phyloP scores from a whole-genome alignment of 2,888 invertebrate species.

The Andricus curvator region DNA sequence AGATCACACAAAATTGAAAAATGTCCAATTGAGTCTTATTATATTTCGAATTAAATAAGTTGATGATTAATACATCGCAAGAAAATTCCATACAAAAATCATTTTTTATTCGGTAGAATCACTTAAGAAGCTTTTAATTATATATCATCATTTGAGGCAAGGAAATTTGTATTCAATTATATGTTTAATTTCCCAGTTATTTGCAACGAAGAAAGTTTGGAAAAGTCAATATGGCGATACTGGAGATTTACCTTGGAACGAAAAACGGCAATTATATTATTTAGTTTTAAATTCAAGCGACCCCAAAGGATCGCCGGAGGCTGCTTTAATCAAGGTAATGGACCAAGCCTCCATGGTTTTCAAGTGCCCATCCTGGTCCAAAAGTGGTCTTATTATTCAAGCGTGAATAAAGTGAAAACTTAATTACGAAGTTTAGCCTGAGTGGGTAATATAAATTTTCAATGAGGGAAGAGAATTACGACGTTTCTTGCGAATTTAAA shows the following conservation, averaged over 20 bases:
- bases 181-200: not conserved
- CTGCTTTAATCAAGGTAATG: slow-evolving; percentile 33
- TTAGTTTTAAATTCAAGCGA: not conserved
- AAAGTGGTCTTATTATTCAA: not conserved
- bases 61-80: no score
- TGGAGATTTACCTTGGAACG: not conserved
- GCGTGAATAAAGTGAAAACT: slow-evolving; percentile 30
- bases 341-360: slow-evolving; percentile 23
- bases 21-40: no score
- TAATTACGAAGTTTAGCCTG: slow-evolving; percentile 18
- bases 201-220: not conserved
- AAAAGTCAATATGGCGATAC: not conserved
- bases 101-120: no score
- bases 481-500: not conserved
- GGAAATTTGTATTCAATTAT: not conserved
- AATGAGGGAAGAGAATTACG: slow-evolving; percentile 20
- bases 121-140: no score
- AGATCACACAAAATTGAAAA: no score
- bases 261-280: not conserved
- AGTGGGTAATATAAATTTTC: slow-evolving; percentile 23
- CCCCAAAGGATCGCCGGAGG: not conserved
- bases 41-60: no score
- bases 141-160: no score
- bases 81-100: no score
- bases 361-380: slow-evolving; percentile 3